Evolutionary conservation across 2,797 vertebrate species (phyloP).

Genomic region (Microchirus variegatus): DNA sequence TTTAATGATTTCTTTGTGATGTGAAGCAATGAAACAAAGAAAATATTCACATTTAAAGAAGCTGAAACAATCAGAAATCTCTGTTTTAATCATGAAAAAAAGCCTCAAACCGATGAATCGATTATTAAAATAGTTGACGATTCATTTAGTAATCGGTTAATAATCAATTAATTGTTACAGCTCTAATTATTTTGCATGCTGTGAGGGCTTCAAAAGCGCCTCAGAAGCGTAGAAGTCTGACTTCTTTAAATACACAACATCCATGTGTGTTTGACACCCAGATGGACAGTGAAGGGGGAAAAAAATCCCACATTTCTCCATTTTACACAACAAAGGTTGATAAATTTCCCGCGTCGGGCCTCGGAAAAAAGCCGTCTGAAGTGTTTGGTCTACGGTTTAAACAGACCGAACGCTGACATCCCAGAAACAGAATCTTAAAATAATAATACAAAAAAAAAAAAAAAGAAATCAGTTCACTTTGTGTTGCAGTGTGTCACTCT

Average conservation of each 20-base stretch:
- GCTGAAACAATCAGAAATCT: too few relatives aligned
- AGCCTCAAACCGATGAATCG: too few relatives aligned
- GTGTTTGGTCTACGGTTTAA: slow-evolving; percentile 49
- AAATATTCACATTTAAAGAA: too few relatives aligned
- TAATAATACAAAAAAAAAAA: too few relatives aligned
- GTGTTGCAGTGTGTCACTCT: not conserved
- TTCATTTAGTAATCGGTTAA: too few relatives aligned
- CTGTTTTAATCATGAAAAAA: too few relatives aligned
- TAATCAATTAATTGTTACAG: too few relatives aligned
- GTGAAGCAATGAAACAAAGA: too few relatives aligned
- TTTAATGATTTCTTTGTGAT: too few relatives aligned
- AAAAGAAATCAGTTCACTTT: not conserved
- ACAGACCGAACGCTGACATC: slow-evolving; percentile 32
- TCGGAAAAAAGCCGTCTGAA: slow-evolving; percentile 13
- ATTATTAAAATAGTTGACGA: too few relatives aligned
- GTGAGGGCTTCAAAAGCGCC: too few relatives aligned
- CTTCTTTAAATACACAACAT: slow-evolving; percentile 33
- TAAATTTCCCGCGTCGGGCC: slow-evolving; percentile 41
- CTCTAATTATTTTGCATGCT: too few relatives aligned
- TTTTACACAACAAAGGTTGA: slow-evolving; percentile 28
- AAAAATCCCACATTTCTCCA: slow-evolving; percentile 13
- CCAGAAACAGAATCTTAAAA: slow-evolving; percentile 5
- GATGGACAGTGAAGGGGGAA: slow-evolving; percentile 25
- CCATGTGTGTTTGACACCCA: slow-evolving; percentile 34
- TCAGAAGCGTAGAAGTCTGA: slow-evolving; percentile 4